Evolutionary conservation across 1,140 invertebrate genomes (phyloP), one percentile per base, ranked within the genome.

Genomic region (Lepidurus apus): DNA sequence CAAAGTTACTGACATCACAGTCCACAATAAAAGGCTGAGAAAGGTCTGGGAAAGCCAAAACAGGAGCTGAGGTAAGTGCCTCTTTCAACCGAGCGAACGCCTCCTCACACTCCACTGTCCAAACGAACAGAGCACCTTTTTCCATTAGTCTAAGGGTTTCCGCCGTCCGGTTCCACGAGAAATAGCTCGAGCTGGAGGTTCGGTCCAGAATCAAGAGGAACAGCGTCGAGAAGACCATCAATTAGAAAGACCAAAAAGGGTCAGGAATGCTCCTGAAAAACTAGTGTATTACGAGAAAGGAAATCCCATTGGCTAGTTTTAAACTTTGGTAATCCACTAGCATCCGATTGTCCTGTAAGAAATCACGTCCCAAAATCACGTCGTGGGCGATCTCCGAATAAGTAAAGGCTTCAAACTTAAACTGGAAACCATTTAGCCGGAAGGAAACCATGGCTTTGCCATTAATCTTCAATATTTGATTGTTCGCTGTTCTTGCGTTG

Each of bases 11-110:
- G 0, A 84, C 84, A 81, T 86, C 86, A 24, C 81, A 83, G 7
- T 84, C 81, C 8, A 89, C 82, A 82, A 87, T 83, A 83, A 88
- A 83, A 84, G 87, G 86, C 83, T 85, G 83, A 82, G 84, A 80
- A 26, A 83, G 83, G 65, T 86, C 81, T 78, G 83, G 86, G 77
- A 85, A 86, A 17, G 81, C 81, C 10, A 88, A 80, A 9, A 80
- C 21, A n/a, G 77, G 42, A 17, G 65, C 21, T 43, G 43, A 74
- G 17, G 43, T 75, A 10, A 82, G 26, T 78, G 24, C 13, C 2
- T 17, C 3, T 43, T 77, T 77, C 10, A 79, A 24, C 1, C n/a
- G 17, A 78, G 17, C 34, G 21, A 44, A 76, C 2, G 24, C 43
- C 24, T 13, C 21, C 42, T 76, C 75, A 17, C 45, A n/a, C 1